These are phyloP conservation scores for Limnephilus auricula DNA, from an alignment of 2,888 invertebrate genomes.

Conservation along the genomic window DNA sequence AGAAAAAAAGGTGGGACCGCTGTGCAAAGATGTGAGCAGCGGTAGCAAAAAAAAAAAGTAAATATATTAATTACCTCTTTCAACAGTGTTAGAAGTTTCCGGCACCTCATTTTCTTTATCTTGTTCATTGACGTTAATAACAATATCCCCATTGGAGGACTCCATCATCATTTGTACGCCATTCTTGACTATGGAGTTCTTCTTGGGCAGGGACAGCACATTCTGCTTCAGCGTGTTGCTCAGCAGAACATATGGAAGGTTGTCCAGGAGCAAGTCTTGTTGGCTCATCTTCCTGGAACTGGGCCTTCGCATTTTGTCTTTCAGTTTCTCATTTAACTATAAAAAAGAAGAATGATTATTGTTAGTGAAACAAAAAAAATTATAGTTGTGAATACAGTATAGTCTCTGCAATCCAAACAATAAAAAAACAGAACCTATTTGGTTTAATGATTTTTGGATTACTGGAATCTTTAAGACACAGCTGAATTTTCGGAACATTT, in stretches of 20 bases:
- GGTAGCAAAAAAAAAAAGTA: background rate
- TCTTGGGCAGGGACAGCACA: slow-evolving; percentile 10
- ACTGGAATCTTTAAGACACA: too few species aligned
- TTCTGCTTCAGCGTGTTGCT: slow-evolving; percentile 30
- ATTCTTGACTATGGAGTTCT: slow-evolving; percentile 30
- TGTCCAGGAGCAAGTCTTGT: slow-evolving; percentile 43
- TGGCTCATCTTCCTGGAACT: slow-evolving; percentile 15
- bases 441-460: too few species aligned
- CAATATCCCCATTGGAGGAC: slow-evolving; percentile 12
- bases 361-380: background rate
- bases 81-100: slow-evolving; percentile 20
- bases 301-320: slow-evolving; percentile 54
- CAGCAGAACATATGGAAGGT: slow-evolving; percentile 32
- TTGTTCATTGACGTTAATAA: slow-evolving; percentile 19
- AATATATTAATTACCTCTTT: slow-evolving; percentile 14
- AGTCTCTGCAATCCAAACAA: too few species aligned
- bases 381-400: too few species aligned
- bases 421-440: too few species aligned
- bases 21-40: background rate
- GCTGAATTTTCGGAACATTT: too few species aligned
- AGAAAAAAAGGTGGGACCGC: too few species aligned
- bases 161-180: background rate
- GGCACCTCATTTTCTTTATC: slow-evolving; percentile 12
- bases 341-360: background rate
- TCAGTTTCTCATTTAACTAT: slow-evolving; percentile 59